Conservation (phyloP, 2,113 vertebrate species). For the Aphyosemion australe region DNA sequence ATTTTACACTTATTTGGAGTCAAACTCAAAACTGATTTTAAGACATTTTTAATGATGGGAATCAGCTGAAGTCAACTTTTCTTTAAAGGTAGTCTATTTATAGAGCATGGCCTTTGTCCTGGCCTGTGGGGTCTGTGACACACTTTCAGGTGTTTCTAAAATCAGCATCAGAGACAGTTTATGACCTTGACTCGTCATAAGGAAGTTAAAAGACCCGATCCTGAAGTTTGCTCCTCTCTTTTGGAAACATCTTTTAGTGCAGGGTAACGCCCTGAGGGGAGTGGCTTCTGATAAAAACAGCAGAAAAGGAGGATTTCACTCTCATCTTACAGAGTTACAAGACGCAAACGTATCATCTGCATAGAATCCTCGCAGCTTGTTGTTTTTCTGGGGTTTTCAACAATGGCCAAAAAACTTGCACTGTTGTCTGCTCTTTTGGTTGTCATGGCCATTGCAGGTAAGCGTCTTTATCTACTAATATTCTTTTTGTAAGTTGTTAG, state of each 20-base stretch:
- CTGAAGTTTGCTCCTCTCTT: neutral
- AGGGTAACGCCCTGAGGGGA: conserved; percentile 28
- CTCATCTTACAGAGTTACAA: conserved; percentile 8
- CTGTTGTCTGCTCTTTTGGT: conserved; percentile 28
- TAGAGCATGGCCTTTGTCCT: neutral
- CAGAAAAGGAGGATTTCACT: neutral
- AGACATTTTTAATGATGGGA: too few relatives aligned
- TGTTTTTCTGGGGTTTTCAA: neutral
- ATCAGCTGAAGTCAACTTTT: neutral
- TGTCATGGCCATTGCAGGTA: conserved; percentile 32
- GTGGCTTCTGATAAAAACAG: conserved; percentile 58
- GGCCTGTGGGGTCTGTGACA: neutral
- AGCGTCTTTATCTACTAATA: conserved; percentile 1
- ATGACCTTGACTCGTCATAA: neutral
- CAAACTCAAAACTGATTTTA: too few relatives aligned
- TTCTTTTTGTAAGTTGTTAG: too few relatives aligned
- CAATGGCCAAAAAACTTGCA: conserved; percentile 35
- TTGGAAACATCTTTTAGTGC: conserved; percentile 3
- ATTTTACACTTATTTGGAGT: too few relatives aligned
- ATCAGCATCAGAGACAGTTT: conserved; percentile 5
- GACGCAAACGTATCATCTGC: neutral
- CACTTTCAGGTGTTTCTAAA: neutral
- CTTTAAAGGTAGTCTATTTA: neutral
- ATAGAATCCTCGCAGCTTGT: neutral
- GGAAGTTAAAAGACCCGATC: neutral